Evolutionary conservation across 2,888 invertebrate species (phyloP).

Genomic region (Noctua fimbriata): DNA sequence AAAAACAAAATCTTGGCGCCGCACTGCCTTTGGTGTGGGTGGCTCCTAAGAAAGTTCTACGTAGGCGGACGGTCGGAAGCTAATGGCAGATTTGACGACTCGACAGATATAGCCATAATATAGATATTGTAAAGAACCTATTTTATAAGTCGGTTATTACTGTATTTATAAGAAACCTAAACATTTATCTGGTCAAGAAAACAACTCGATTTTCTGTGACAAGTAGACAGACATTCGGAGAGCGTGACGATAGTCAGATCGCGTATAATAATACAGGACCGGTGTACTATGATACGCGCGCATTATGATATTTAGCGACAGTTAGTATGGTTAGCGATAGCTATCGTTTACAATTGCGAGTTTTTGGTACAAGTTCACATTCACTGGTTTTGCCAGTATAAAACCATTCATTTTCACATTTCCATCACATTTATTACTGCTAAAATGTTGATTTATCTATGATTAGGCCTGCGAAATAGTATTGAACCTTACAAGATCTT

Average conservation of each 20-base stretch:
- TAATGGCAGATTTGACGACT: conserved; percentile 7
- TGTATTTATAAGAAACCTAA: background rate
- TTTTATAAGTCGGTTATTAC: background rate
- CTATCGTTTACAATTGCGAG: background rate
- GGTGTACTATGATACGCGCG: no score
- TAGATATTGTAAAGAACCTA: background rate
- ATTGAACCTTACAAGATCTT: background rate
- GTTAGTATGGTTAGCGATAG: background rate
- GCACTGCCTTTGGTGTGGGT: background rate
- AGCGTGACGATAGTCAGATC: background rate
- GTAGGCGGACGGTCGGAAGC: background rate
- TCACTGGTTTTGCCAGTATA: no score
- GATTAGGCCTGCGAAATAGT: background rate
- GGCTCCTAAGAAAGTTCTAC: background rate
- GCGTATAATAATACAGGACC: background rate
- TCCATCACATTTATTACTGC: background rate
- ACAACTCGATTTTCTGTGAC: no score
- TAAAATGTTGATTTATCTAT: background rate
- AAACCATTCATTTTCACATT: no score
- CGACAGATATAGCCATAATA: background rate
- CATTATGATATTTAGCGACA: background rate
- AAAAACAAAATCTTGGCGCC: background rate
- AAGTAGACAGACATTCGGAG: background rate
- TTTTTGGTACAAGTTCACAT: no score
- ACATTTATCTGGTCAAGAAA: background rate